These are phyloP conservation scores for Drosophila paranaensis DNA, from an alignment of 2,888 invertebrate species.

Conservation along the genomic window DNA sequence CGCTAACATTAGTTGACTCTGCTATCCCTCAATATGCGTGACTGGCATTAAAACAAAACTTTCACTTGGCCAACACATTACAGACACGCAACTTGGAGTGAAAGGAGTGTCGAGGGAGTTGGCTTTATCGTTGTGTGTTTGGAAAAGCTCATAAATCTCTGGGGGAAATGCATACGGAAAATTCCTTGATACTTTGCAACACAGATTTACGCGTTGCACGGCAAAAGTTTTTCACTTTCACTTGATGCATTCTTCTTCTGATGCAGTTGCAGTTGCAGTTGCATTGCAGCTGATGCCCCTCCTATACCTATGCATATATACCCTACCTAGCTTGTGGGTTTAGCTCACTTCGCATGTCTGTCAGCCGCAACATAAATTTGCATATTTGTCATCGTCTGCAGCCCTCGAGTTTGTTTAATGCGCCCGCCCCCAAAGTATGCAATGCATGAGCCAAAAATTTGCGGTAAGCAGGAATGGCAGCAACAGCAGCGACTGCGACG, in stretches of 20 bases:
- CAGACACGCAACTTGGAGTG: constrained; percentile 32
- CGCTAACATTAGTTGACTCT: not conserved
- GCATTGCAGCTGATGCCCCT: not conserved
- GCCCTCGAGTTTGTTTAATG: constrained; percentile 30
- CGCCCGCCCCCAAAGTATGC: constrained; percentile 55
- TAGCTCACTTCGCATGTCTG: constrained; percentile 54
- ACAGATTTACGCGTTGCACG: constrained; percentile 69
- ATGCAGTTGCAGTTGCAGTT: constrained; percentile 9
- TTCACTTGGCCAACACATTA: constrained; percentile 40
- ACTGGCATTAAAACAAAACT: constrained; percentile 53
- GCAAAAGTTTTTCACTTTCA: constrained; percentile 76
- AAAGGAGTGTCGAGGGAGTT: not conserved
- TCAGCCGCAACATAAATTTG: constrained; percentile 73
- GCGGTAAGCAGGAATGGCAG: constrained; percentile 68
- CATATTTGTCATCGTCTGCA: constrained; percentile 73
- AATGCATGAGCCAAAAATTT: constrained; percentile 72
- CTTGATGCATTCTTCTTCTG: constrained; percentile 60
- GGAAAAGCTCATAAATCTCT: constrained; percentile 64
- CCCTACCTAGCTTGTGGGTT: constrained; percentile 29
- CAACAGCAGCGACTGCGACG: constrained; percentile 30
- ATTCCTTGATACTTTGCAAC: constrained; percentile 59
- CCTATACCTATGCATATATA: not conserved
- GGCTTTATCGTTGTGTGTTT: constrained; percentile 5
- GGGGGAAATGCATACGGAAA: constrained; percentile 57
- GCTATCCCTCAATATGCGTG: constrained; percentile 37